A percentile compares a stretch with the other conserved stretches of the same genome.
Conservation (phyloP, 2,888 invertebrate genomes). For the Tiphia femorata region DNA sequence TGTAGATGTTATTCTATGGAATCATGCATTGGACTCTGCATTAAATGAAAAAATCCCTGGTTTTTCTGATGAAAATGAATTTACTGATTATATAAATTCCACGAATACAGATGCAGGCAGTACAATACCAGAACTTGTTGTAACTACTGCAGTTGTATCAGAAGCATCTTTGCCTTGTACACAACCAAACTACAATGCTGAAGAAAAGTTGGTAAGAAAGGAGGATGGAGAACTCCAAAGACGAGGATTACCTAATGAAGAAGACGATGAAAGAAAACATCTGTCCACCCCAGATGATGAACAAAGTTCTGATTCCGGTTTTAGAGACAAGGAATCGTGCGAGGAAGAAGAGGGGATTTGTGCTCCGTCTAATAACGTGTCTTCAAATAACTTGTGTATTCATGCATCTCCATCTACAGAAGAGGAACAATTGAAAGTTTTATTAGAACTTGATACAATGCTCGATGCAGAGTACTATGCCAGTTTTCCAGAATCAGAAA, state of each 20-base stretch:
- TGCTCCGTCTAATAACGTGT: constrained; percentile 33
- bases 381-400: constrained; percentile 23
- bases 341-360: constrained; percentile 64
- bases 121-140: constrained; percentile 30
- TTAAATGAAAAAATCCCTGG: constrained; percentile 54
- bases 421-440: constrained; percentile 62
- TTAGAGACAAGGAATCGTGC: constrained; percentile 69
- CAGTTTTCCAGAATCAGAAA: constrained; percentile 48
- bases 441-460: constrained; percentile 62
- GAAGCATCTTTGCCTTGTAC: constrained; percentile 53
- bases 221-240: constrained; percentile 50
- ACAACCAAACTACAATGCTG: constrained; percentile 50
- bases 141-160: constrained; percentile 42
- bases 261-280: constrained; percentile 67
- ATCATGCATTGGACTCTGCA: constrained; percentile 55
- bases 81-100: constrained; percentile 38
- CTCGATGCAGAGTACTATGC: constrained; percentile 63
- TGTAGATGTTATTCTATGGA: constrained; percentile 58
- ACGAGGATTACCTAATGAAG: constrained; percentile 56
- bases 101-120: constrained; percentile 26
- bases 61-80: constrained; percentile 45
- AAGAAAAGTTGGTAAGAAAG: constrained; percentile 51
- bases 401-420: constrained; percentile 47
- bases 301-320: constrained; percentile 70
- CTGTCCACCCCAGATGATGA: constrained; percentile 70